Conservation (phyloP, 2,888 invertebrate species). For the Drosophila anceps region DNA sequence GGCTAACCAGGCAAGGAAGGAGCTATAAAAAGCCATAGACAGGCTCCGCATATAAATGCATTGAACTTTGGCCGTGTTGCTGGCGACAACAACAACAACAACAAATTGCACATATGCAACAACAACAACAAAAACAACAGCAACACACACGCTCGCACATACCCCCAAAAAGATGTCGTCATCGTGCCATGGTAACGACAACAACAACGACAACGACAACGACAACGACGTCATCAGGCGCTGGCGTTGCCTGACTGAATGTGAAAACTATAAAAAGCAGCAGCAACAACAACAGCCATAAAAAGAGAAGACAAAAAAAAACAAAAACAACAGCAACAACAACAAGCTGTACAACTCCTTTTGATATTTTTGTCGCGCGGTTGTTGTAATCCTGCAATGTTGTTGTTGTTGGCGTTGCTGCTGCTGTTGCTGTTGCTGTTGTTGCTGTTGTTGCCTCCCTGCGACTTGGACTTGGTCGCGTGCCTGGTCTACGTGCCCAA, state of each 20-base stretch:
- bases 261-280: constrained; percentile 73
- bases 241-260: constrained; percentile 61
- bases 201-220: constrained; percentile 47
- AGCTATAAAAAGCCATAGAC: constrained; percentile 75
- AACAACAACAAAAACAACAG: constrained; percentile 26
- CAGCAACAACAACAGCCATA: constrained; percentile 28
- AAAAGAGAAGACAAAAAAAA: constrained; percentile 5
- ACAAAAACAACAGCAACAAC: constrained; percentile 4
- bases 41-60: constrained; percentile 63
- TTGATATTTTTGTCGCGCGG: constrained; percentile 61
- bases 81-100: constrained; percentile 25
- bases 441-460: constrained; percentile 34
- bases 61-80: constrained; percentile 76
- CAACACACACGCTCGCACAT: constrained; percentile 31
- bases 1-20: constrained; percentile 39
- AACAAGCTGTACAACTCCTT: constrained; percentile 60
- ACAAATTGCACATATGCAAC: constrained; percentile 46
- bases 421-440: constrained; percentile 20
- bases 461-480: constrained; percentile 72
- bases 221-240: constrained; percentile 70
- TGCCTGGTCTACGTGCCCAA: constrained; percentile 61
- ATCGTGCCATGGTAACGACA: constrained; percentile 75
- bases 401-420: constrained; percentile 18
- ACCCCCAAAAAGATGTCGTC: constrained; percentile 78
- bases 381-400: constrained; percentile 66